Evolutionary conservation across 92 coral and sea anemone species (phyloP).

Genomic region (Porites rus): DNA sequence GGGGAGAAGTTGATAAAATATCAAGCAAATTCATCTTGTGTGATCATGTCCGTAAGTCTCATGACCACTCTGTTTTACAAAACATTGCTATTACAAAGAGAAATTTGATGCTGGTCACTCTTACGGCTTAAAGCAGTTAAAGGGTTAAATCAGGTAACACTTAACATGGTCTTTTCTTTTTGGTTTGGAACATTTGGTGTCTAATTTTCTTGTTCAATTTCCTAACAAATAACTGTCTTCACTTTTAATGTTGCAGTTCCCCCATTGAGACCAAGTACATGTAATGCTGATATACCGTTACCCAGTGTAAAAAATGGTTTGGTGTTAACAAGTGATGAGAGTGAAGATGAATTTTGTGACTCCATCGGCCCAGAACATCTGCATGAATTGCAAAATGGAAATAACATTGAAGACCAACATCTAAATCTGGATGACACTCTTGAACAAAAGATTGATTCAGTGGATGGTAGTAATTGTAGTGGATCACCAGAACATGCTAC

Average conservation of each 20-base stretch:
- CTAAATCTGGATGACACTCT: slow-evolving; percentile 22
- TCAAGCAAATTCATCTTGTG: too few relatives aligned
- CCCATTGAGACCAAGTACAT: slow-evolving; percentile 24
- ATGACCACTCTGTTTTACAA: too few relatives aligned
- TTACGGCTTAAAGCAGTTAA: too few relatives aligned
- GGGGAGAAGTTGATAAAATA: too few relatives aligned
- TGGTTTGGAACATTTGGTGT: too few relatives aligned
- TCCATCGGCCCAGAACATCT: slow-evolving; percentile 94
- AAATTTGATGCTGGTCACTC: too few relatives aligned
- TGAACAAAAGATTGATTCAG: slow-evolving; percentile 24
- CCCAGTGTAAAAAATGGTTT: slow-evolving; percentile 17
- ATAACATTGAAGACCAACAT: slow-evolving; percentile 1
- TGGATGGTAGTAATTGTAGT: slow-evolving; percentile 31
- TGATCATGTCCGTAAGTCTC: too few relatives aligned
- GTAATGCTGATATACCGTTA: background rate
- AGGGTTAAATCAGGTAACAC: too few relatives aligned
- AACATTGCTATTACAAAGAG: too few relatives aligned
- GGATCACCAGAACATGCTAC: slow-evolving; percentile 55
- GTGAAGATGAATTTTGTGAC: slow-evolving; percentile 98
- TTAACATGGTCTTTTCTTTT: too few relatives aligned
- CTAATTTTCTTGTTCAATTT: too few relatives aligned
- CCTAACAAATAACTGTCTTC: too few relatives aligned
- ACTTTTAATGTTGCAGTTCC: slow-evolving; percentile 15
- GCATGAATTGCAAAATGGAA: slow-evolving; percentile 63
- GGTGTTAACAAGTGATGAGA: slow-evolving; percentile 75